These are phyloP conservation scores for Trypoxylus dichotomus DNA, from an alignment of 1,140 invertebrate species.

Conservation along the genomic window DNA sequence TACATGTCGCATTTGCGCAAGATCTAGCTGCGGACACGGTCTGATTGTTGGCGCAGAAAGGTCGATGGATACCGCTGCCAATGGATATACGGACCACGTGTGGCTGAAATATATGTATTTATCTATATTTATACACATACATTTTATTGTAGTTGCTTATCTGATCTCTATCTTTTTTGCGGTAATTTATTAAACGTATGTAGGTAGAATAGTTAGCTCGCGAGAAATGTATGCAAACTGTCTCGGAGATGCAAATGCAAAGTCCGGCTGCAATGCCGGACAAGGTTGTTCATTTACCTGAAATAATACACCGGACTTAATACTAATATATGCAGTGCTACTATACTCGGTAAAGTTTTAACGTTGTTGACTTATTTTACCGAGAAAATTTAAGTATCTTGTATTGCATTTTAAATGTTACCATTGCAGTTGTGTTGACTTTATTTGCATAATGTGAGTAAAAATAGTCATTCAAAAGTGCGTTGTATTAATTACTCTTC, in stretches of 20 bases:
- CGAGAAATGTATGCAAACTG: neutral
- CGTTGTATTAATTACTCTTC: no score
- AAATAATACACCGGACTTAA: neutral
- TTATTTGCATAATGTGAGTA: no score
- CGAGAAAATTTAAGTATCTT: no score
- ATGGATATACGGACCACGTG: neutral
- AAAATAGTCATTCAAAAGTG: no score
- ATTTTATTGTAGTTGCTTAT: neutral
- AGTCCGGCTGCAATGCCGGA: neutral
- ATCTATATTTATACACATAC: neutral
- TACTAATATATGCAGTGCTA: no score
- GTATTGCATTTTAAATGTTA: no score
- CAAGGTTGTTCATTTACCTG: neutral
- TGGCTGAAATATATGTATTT: neutral
- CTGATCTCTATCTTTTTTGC: neutral
- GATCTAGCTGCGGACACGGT: neutral
- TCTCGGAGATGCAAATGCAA: slow-evolving; percentile 19
- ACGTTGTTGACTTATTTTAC: no score
- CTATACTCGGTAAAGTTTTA: no score
- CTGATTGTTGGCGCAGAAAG: slow-evolving; percentile 10
- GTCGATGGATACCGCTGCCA: neutral
- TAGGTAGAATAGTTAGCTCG: neutral
- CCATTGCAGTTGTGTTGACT: no score
- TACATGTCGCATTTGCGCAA: neutral
- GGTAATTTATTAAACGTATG: neutral